A percentile compares a stretch with the other conserved stretches of the same genome.
Evolutionary conservation across 2,888 invertebrate genomes (phyloP).

Genomic region (Archips xylosteana): DNA sequence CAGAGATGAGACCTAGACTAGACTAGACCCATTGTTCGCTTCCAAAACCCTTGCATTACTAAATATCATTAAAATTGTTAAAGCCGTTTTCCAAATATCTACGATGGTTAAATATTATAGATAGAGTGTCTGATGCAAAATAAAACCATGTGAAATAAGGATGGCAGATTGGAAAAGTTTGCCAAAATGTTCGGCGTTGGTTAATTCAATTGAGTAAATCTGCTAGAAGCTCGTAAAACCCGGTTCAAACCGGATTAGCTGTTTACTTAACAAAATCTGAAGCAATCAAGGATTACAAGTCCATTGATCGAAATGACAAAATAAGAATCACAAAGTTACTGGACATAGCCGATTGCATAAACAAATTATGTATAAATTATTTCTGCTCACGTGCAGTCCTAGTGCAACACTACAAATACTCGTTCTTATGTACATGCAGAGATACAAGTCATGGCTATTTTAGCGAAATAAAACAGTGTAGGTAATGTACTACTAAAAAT

Average conservation of each 20-base stretch:
- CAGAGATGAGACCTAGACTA: too few species aligned
- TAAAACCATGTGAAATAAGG: not conserved
- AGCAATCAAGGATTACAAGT: conserved; percentile 9
- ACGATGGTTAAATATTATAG: too few species aligned
- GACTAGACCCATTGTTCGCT: too few species aligned
- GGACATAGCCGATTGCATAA: conserved; percentile 10
- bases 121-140: too few species aligned
- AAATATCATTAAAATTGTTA: too few species aligned
- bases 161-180: not conserved
- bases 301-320: conserved; percentile 9
- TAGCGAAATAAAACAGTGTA: not conserved
- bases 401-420: not conserved
- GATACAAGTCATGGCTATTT: not conserved
- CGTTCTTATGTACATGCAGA: not conserved
- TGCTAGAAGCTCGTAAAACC: not conserved
- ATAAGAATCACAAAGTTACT: not conserved
- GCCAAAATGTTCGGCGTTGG: not conserved
- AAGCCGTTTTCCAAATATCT: too few species aligned
- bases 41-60: too few species aligned
- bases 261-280: not conserved
- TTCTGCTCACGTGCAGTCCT: conserved; percentile 7
- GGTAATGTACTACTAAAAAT: not conserved
- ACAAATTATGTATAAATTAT: conserved; percentile 6
- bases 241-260: not conserved
- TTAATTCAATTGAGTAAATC: not conserved